Evolutionary conservation across 2,797 vertebrate species (phyloP), one percentile per base, ranked within the genome.

Genomic region (Mus spretus): DNA sequence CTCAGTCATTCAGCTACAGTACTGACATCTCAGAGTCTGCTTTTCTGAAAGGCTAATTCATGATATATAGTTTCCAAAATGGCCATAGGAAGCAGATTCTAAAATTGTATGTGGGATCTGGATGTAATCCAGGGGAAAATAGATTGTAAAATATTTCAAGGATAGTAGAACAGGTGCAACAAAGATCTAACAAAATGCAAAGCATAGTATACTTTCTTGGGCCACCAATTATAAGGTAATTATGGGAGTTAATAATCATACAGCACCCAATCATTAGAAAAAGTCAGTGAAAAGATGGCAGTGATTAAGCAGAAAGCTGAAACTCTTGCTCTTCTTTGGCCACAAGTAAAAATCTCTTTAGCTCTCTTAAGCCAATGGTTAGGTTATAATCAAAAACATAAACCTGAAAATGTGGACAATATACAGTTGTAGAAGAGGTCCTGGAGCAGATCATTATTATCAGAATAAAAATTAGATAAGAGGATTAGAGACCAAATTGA

Each of bases 301-400:
- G 10, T 47, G 24, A 57, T 79, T n/a, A 78, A 47, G 81, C 50
- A 72, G 50, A 7, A 84, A 57, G n/a, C 79, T 82, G 24, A 80
- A 90, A 44, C 28, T 80, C 5, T 14, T 96, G 44, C 11, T 77
- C 10, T 96, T 81, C 13, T n/a, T 61, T 31, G n/a, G 19, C 6
- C 86, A 63, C 11, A 94, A 72, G n/a, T 80, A 92, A 95, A 91
- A 26, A 67, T 65, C 34, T 63, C 79, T n/a, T 87, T 47, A 89
- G 13, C 11, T 85, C 47, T 31, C 20, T 81, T 50, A 79, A 37
- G 14, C 13, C 34, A 84, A 88, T 55, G 15, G 1, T 70, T 5
- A 82, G 15, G 1, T 70, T 5, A 82, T 53, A 88, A 57, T 19
- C 9, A n/a, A 67, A 85, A 22, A 24, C 0, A n/a, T 34, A 85